Conservation (phyloP, 1,140 invertebrate species). For the Drosophila sulfurigaster region DNA sequence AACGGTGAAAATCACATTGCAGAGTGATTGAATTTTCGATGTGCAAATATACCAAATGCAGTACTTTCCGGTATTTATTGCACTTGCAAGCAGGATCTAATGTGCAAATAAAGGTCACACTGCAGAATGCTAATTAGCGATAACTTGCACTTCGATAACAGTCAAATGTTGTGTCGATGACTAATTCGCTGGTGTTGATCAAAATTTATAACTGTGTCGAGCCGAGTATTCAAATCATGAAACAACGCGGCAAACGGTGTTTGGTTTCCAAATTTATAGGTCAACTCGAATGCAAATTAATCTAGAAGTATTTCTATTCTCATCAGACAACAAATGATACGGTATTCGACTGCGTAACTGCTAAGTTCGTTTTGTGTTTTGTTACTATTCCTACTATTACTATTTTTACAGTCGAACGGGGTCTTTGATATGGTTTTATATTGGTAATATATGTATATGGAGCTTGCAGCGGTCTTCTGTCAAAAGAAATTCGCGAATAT, state of each 20-base stretch:
- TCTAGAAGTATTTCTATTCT: slow-evolving; percentile 46
- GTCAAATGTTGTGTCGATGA: slow-evolving; percentile 22
- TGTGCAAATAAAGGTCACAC: neutral
- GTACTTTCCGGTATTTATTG: too few relatives aligned
- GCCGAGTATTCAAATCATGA: slow-evolving; percentile 53
- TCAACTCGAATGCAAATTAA: slow-evolving; percentile 68
- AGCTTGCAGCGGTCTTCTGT: neutral
- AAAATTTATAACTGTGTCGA: slow-evolving; percentile 19
- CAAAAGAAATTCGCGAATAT: slow-evolving; percentile 4
- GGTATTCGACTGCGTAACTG: slow-evolving; percentile 26
- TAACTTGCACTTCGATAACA: slow-evolving; percentile 1
- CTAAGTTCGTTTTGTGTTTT: neutral
- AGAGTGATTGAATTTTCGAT: too few relatives aligned
- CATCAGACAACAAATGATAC: slow-evolving; percentile 27
- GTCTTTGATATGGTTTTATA: neutral
- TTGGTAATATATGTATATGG: slow-evolving; percentile 1
- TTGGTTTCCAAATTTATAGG: slow-evolving; percentile 74
- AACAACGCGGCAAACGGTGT: slow-evolving; percentile 64
- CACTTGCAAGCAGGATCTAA: neutral
- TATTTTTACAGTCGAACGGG: neutral
- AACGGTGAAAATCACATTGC: too few relatives aligned
- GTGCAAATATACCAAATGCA: neutral
- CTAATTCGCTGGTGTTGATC: neutral
- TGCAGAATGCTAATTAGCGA: neutral
- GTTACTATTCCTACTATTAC: neutral